Evolutionary conservation across 2,888 invertebrate species (phyloP), one percentile per base, ranked within the genome.

Genomic region (Ectemnius lituratus): DNA sequence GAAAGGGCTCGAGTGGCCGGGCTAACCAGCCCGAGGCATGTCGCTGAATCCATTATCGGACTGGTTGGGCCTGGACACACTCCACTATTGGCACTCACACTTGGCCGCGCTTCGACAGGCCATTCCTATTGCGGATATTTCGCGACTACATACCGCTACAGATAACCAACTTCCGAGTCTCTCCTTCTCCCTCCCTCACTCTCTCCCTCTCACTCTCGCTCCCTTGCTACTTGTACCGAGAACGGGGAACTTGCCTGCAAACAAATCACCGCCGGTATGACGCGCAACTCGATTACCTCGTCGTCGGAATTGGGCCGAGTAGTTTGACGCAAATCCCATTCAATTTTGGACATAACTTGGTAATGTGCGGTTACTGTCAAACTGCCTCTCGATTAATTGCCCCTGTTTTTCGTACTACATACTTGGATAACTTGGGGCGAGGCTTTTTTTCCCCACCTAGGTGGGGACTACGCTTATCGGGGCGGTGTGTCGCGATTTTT

Each of bases 41-140:
- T 27, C 49, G 64, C 28, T 52, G 71, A 68, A 75, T 71, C 68
- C 76, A 75, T 76, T 75, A 76, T 72, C 68, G 66, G 60, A n/a
- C 49, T 59, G 52, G 16, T 52, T 37, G 37, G 52, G 45, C 61
- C 60, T 68, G 46, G 56, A 63, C 16, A n/a, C 23, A 16, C 45
- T 62, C 1, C 16, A 13, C 13, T 18, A 28, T 67, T 65, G 46
- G 47, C 14, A 16, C 49, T 16, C 18, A 62, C 37, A 62, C 20
- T 47, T 16, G 16, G 45, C 46, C 46, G 46, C 18, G 45, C 61
- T 62, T 47, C 20, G 20, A 28, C 16, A 23, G 14, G 13, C 60
- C 60, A 13, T 67, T 67, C 57, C 49, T 57, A 49, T 66, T 49
- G 45, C 56, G 14, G 4, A 57, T 16, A n/a, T 63, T 63, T 45